These are phyloP conservation scores for Hesperophylax magnus DNA, from an alignment of 1,140 invertebrate species.

Conservation along the genomic window DNA sequence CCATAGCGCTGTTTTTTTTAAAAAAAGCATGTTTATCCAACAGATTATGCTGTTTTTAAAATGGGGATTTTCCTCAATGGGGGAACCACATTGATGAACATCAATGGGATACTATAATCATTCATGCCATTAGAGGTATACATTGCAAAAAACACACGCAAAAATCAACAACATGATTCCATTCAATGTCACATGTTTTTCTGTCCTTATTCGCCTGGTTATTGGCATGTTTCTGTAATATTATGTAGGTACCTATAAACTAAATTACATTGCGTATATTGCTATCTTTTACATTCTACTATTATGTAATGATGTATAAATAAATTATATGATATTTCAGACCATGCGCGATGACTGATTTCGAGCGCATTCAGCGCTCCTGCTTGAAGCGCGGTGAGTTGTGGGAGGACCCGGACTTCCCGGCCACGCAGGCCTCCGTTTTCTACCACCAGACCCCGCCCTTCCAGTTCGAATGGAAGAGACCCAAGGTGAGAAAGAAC, in stretches of 20 bases:
- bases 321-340: conserved; percentile 21
- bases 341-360: conserved; percentile 67
- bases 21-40: too few species aligned
- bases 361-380: conserved; percentile 85
- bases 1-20: too few species aligned
- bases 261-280: too few species aligned
- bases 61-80: too few species aligned
- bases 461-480: conserved; percentile 92
- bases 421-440: conserved; percentile 88
- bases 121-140: too few species aligned
- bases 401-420: conserved; percentile 95
- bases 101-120: too few species aligned
- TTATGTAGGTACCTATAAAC: too few species aligned
- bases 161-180: background rate
- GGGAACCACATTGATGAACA: too few species aligned
- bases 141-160: too few species aligned
- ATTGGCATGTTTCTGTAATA: background rate
- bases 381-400: conserved; percentile 85
- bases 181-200: background rate
- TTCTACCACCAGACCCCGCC: conserved; percentile 95
- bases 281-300: too few species aligned
- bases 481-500: conserved; percentile 80
- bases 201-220: background rate
- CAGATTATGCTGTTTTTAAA: too few species aligned
- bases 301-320: too few species aligned